phyloP scores from a whole-genome alignment of 64 coral and sea anemone genomes.

The Platygyra sinensis region DNA sequence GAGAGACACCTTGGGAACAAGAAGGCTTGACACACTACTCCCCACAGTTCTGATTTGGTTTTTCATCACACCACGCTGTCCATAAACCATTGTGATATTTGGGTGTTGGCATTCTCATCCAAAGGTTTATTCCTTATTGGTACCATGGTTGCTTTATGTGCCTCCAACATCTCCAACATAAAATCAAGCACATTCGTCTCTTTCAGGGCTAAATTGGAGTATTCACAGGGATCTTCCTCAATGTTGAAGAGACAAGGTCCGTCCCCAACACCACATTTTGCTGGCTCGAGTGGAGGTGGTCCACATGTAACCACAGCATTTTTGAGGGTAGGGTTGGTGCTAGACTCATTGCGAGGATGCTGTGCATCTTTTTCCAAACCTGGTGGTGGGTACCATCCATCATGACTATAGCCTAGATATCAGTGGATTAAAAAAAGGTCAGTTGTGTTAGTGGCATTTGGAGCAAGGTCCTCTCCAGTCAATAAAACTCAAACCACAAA shows the following conservation, averaged over 20 bases:
- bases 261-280: conserved; percentile 4
- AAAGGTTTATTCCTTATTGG: conserved; percentile 46
- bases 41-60: conserved; percentile 9
- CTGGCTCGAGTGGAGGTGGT: not conserved
- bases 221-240: conserved; percentile 45
- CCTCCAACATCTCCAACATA: conserved; percentile 45
- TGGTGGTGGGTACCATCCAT: conserved; percentile 30
- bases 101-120: conserved; percentile 28
- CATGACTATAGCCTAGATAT: not conserved
- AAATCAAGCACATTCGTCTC: conserved; percentile 27
- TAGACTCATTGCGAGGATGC: not conserved
- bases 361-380: not conserved
- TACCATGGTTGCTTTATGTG: conserved; percentile 53
- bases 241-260: conserved; percentile 68
- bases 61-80: conserved; percentile 49
- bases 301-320: conserved; percentile 52
- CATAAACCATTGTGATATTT: conserved; percentile 32
- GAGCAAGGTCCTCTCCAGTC: not conserved
- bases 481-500: not conserved
- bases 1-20: not conserved
- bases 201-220: conserved; percentile 27
- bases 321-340: conserved; percentile 13
- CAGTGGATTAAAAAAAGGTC: not conserved
- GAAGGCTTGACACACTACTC: not conserved
- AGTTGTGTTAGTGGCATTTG: too few relatives aligned